phyloP scores from a whole-genome alignment of 2,797 vertebrate species.

The Eulemur coronatus region DNA sequence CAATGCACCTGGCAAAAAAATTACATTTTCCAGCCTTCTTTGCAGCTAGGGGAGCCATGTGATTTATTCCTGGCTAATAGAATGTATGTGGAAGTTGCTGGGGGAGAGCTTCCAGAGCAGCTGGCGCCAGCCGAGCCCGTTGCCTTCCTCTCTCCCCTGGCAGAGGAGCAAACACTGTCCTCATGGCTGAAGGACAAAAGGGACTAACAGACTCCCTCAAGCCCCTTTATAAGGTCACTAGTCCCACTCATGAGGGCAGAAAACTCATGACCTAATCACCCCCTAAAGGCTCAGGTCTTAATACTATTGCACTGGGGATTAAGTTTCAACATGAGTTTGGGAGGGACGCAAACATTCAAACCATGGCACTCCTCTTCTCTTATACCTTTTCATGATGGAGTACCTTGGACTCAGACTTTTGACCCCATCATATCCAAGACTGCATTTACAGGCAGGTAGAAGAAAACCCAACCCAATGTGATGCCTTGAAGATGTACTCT shows the following conservation, averaged over 20 bases:
- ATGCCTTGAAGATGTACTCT: neutral
- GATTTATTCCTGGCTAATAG: neutral
- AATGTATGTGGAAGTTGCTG: neutral
- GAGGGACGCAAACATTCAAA: neutral
- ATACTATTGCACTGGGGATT: no score
- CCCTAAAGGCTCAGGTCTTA: no score
- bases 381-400: neutral
- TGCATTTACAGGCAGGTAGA: neutral
- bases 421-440: neutral
- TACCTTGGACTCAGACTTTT: neutral
- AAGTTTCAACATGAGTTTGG: no score
- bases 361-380: neutral
- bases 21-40: neutral
- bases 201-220: no score
- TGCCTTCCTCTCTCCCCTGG: neutral
- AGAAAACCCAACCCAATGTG: neutral
- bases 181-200: no score
- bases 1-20: neutral
- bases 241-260: no score
- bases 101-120: neutral
- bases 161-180: no score
- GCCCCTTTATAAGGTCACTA: no score
- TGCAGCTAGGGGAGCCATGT: neutral
- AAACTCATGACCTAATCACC: no score
- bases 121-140: neutral